These are phyloP conservation scores for Corydoras sp. DNA, from an alignment of 2,113 vertebrate genomes.

Conservation along the genomic window DNA sequence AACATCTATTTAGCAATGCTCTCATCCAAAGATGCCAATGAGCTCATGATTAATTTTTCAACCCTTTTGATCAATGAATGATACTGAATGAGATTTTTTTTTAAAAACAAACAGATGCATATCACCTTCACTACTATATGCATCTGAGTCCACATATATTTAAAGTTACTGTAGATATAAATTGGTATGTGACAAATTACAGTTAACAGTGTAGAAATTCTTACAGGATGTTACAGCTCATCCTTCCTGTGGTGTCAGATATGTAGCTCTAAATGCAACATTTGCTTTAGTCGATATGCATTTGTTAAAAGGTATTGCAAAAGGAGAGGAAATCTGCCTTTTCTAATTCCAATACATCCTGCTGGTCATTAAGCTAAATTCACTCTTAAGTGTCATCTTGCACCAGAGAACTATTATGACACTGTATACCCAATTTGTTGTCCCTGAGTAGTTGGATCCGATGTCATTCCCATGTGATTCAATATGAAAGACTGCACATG, in stretches of 20 bases:
- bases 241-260: too few species aligned
- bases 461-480: constrained; percentile 48
- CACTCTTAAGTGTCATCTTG: constrained; percentile 11
- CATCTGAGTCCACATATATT: too few species aligned
- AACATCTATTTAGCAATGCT: not conserved
- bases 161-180: too few species aligned
- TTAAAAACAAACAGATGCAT: too few species aligned
- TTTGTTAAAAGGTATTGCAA: not conserved
- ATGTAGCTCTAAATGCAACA: too few species aligned
- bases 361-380: constrained; percentile 37
- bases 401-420: constrained; percentile 4
- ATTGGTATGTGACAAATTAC: too few species aligned
- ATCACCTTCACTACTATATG: too few species aligned
- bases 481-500: not conserved
- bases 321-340: constrained; percentile 9
- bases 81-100: too few species aligned
- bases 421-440: constrained; percentile 49
- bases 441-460: constrained; percentile 51
- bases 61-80: too few species aligned
- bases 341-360: constrained; percentile 32
- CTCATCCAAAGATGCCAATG: not conserved
- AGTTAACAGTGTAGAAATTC: too few species aligned
- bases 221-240: too few species aligned
- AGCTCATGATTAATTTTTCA: not conserved
- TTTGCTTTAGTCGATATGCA: too few species aligned